Base-by-base conservation (phyloP, 2,888 invertebrate species). In the Hylaea fasciaria region DNA sequence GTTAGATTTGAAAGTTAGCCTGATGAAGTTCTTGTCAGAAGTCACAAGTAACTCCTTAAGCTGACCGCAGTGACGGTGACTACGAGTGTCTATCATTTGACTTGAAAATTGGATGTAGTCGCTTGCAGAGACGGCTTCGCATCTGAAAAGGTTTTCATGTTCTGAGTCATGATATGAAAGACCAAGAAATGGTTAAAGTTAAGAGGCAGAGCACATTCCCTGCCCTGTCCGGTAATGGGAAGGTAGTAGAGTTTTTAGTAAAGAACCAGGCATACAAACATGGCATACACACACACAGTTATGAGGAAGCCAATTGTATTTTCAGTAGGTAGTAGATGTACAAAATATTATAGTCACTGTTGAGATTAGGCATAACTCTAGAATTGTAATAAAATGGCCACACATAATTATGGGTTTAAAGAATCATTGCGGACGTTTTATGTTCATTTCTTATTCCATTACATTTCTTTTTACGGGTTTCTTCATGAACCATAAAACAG, bases 21-120 rank as follows among this genome's bases (percentile, higher is more conserved):
- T 94, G 84, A 99, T 97, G 92, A 98, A 99, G 78, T 96, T 96
- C 65, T 96, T 94, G 80, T 98, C 97, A 0, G 98, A 98, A 59
- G 95, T 95, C 35, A 97, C 93, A 77, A 95, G 94, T 73, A 97
- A 95, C 73, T 96, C 95, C 73, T 94, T 94, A 63, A 95, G 85
- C 73, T 96, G 95, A 1, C 98, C 98, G 83, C 99, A 99, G 80
- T 97, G 95, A 65, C 97, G 94, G 13, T 95, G 94, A 83, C 96
- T 97, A 66, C 97, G 93, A 80, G 98, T 96, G 54, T 95, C 94
- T 37, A 96, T 94, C 93, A 97, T 95, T 84, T 96, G 98, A 91
- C 98, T 98, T 17, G 98, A 98, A 85, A 99, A 98, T 81, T 98
- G 97, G 9, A 99, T 96, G 89, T 96, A 98, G 87, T 99, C 99